Conservation (phyloP, 2,797 vertebrate species). For the Lepilemur septentrionalis region DNA sequence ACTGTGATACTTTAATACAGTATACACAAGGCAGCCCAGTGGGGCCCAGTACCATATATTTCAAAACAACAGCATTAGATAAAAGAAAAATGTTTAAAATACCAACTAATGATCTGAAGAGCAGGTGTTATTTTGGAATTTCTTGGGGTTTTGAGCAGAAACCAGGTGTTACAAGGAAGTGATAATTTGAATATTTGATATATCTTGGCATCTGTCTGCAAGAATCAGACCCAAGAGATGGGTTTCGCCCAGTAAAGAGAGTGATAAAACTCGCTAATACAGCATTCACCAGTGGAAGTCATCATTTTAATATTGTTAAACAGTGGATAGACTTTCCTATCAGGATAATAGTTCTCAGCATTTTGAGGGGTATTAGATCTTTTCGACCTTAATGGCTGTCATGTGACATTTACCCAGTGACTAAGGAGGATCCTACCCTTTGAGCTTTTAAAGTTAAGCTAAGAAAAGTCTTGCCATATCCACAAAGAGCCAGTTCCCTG, state of each 20-base stretch:
- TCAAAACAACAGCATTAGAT: conserved; percentile 4
- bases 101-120: conserved; percentile 70
- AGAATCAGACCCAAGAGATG: conserved; percentile 39
- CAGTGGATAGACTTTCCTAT: neutral
- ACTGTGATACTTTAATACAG: neutral
- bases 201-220: conserved; percentile 77
- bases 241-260: neutral
- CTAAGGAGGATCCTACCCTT: neutral
- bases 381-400: neutral
- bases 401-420: neutral
- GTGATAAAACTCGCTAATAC: neutral
- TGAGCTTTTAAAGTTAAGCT: conserved; percentile 13
- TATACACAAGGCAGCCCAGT: neutral
- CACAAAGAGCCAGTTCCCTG: neutral
- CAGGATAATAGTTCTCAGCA: neutral
- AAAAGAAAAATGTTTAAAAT: conserved; percentile 38
- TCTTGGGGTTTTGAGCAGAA: conserved; percentile 76
- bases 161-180: conserved; percentile 75
- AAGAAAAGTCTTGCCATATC: neutral
- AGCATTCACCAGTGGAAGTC: neutral
- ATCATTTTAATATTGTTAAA: neutral
- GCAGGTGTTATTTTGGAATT: conserved; percentile 72
- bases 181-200: conserved; percentile 71
- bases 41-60: neutral
- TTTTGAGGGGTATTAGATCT: conserved; percentile 9